These are phyloP conservation scores for Portunus trituberculatus DNA, from an alignment of 1,140 invertebrate species.

Conservation along the genomic window DNA sequence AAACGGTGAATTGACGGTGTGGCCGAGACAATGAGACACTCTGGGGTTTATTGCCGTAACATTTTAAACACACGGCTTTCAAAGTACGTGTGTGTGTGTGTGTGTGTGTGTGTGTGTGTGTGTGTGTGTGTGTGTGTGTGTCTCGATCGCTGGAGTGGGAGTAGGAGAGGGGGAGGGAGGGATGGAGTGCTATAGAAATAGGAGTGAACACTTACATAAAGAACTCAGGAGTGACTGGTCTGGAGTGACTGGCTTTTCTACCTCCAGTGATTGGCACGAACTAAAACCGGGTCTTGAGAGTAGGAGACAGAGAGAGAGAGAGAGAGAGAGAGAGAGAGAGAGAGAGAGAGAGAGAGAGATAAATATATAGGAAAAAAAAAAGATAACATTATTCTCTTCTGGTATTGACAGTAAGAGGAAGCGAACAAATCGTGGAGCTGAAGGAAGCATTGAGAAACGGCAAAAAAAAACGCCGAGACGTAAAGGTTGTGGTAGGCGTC, in stretches of 20 bases:
- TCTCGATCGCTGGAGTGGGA: neutral
- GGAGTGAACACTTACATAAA: constrained; percentile 11
- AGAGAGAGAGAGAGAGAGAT: constrained; percentile 29
- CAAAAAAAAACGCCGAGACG: constrained; percentile 13
- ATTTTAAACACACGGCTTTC: constrained; percentile 62
- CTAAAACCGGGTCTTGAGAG: neutral
- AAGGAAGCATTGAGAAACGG: constrained; percentile 28
- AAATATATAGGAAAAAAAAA: neutral
- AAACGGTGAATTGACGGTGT: constrained; percentile 56
- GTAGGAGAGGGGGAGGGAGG: neutral
- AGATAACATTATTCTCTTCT: neutral
- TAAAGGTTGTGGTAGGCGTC: constrained; percentile 45
- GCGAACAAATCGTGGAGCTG: neutral
- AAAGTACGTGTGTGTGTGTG: constrained; percentile 21
- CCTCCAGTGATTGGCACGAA: neutral
- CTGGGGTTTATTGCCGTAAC: constrained; percentile 60
- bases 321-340: neutral
- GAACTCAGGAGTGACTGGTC: constrained; percentile 10
- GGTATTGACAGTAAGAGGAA: neutral
- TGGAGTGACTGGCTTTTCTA: neutral
- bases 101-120: neutral
- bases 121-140: neutral
- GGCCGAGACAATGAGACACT: constrained; percentile 64
- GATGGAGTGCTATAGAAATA: neutral
- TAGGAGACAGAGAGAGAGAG: neutral